Base-by-base conservation (phyloP, 2,113 vertebrate genomes). In the Danionella cerebrum region DNA sequence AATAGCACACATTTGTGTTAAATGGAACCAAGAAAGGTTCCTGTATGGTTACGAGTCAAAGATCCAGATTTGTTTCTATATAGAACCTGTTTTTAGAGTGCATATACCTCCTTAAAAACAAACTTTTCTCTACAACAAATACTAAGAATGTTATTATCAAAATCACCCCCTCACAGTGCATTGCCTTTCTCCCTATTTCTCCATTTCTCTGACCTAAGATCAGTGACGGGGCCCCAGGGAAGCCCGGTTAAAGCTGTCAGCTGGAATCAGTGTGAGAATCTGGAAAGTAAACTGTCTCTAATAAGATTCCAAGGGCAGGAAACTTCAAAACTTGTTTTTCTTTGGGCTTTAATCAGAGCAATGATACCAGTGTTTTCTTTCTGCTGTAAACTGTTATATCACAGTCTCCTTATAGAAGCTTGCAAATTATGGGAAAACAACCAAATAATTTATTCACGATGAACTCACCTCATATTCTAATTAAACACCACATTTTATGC, bases 161-260 rank as follows among this genome's bases (percentile, higher is more conserved):
- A 27, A n/a, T 54, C 10, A 2, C 8, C 4, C 4, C 25, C 2
- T 5, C 3, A 6, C 14, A 31, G 53, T 39, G 13, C 18, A 35
- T 41, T 35, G 11, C 14, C 45, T 68, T 12, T 52, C 7, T 58
- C 25, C 35, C n/a, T 38, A 18, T 65, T 18, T 57, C 9, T 59
- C 29, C 11, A 22, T 45, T 33, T 36, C 14, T 29, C 11, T 4
- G 33, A 51, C 18, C 39, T 21, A 62, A 57, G 67, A 66, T 74
- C 55, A 42, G 29, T 67, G 57, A 54, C 41, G 25, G 4, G n/a
- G 48, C 68, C 63, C 29, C 35, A 55, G 39, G 48, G 64, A 75
- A 54, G 24, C 73, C 55, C 62, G 63, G 62, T 75, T 63, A 48
- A 69, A 39, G 41, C 63, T 67, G 68, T 67, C 73, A 63, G 25